Evolutionary conservation across 2,113 vertebrate genomes (phyloP), one percentile per base, ranked within the genome.

Genomic region (Chaetura pelagica): DNA sequence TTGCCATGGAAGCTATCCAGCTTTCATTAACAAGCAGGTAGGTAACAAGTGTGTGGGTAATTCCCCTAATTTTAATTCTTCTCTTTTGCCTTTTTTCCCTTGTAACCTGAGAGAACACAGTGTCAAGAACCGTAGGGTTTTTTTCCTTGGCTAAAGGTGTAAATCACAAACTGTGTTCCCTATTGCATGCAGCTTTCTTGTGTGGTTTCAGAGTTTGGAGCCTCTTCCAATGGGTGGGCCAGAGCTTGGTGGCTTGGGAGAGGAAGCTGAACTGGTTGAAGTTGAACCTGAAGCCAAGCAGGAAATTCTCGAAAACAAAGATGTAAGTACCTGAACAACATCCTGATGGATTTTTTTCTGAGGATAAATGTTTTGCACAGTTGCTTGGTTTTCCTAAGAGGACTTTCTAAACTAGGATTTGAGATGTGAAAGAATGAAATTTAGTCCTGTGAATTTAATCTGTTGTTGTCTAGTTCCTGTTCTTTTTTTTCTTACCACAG

Each of bases 261-360:
- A 99, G 26, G 99, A 99, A 94, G 80, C 98, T 11, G 99, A 99
- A 40, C 91, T 98, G 81, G 97, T 99, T 66, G 99, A 99, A 76
- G 97, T 98, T 63, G 98, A 99, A 94, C 99, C 98, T 54, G 98
- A 99, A 91, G 89, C 97, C 27, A 99, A 99, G 88, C 99, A 99
- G 96, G 99, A 99, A 93, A 98, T 99, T 87, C 98, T 99, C 1
- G 99, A 99, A 97, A 99, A 99, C 97, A 99, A 99, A 98, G 98
- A 99, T 81, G 99, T 99, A 74, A 97, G 99, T 98, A 48, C 63
- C 68, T 69, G 49, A 46, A 11, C 19, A 57, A 12, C 21, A 38
- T 32, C 11, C 12, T 63, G 14, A 7, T 16, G 38, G 38, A 10
- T 22, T 40, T 73, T 76, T 54, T 48, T 22, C 9, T 35, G 10